Evolutionary conservation across 2,113 vertebrate genomes (phyloP), one percentile per base, ranked within the genome.

Genomic region (Motacilla alba): DNA sequence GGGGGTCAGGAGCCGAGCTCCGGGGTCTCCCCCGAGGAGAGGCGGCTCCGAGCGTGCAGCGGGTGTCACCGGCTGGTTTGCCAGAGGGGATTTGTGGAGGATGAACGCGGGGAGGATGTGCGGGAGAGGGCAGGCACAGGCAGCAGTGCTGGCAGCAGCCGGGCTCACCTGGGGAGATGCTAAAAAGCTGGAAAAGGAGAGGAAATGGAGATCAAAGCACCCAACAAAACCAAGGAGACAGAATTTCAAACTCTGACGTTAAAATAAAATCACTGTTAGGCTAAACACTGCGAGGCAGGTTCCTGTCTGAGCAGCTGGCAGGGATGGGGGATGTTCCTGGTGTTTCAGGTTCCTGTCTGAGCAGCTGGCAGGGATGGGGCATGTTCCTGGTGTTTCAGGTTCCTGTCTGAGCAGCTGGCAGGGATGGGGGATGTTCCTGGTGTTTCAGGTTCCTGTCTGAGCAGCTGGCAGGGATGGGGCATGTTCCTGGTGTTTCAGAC

Each of bases 161-260:
- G 15, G 56, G 33, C 23, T 89, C 52, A 75, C 66, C 89, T 72
- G 37, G 74, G 60, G n/a, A 9, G 10, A 6, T 79, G 81, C 49
- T 90, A 68, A 73, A 94, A 72, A 11, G 59, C 69, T 87, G 94
- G 53, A 75, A 76, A 35, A 47, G 30, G 50, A 58, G 22, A 82
- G 87, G 68, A 55, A 88, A 83, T 1, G 4, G 55, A 95, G 85
- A 94, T 83, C 85, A 92, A 96, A 95, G 44, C 17, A 35, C 50
- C 27, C 43, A 52, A 39, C 49, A 55, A 83, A 80, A 78, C 12
- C 82, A 59, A 63, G 69, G 66, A 94, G 93, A 78, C 30, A 13
- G 46, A 41, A 60, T 79, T 78, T 89, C 77, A 79, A 73, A 28
- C 37, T 44, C 67, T 31, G 80, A 82, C 4, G 7, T 44, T 79